Evolutionary conservation across 1,140 invertebrate genomes (phyloP), one percentile per base, ranked within the genome.

Genomic region (Euschistus heros): DNA sequence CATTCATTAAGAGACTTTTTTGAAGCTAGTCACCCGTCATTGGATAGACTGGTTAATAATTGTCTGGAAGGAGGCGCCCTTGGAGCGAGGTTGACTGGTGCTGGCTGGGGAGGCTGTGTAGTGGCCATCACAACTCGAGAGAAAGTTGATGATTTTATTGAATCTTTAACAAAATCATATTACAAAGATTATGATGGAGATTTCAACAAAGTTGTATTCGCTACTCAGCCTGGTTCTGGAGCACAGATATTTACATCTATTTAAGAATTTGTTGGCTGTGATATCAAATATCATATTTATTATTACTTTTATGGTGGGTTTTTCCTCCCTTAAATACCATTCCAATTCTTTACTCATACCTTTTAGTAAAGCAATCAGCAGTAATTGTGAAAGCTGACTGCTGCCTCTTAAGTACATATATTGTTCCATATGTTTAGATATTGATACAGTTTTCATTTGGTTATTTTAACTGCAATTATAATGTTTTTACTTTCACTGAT

Each of bases 71-170:
- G 82, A 63, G 85, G 88, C 42, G 83, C 87, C 7, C 78, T 90
- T 22, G 92, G 94, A 37, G 88, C 91, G 10, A 81, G 96, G 67
- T 78, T 99, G 37, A 99, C 97, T 7, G 97, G 97, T 62, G 92
- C 92, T 18, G 92, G 92, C 22, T 98, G 96, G 96, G 96, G 96
- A 22, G 96, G 96, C 2, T 98, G 94, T 76, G 84, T 89, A 65
- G 92, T 98, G 17, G 91, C 93, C 22, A 78, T 98, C 68, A 83
- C 87, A 65, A 80, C 84, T 0, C 78, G 81, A 57, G 80, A 84
- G 27, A 79, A 82, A 55, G 81, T 88, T 1, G 75, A 82, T 2
- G 72, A 81, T 55, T 94, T 92, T 73, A 80, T 95, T 2, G 75
- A 83, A 14, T 78, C 76, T 57, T 74, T 97, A 24, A 85, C 83